Evolutionary conservation across 2,113 vertebrate genomes (phyloP), one percentile per base, ranked within the genome.

Genomic region (Pterophyllum scalare): DNA sequence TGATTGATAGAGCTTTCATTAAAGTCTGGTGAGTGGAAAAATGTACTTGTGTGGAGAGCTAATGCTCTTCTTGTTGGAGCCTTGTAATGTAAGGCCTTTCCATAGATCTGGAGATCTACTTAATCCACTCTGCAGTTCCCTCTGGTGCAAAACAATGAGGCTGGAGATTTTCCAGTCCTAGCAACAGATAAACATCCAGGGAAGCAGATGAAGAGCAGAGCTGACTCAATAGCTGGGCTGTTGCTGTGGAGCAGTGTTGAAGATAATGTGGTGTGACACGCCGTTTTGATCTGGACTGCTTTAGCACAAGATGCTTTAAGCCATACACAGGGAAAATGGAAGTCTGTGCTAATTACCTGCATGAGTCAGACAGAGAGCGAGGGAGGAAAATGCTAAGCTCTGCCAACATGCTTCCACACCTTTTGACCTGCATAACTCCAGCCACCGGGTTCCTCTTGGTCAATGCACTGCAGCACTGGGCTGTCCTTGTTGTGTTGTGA

Each of bases 131-230:
- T 76, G 52, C n/a, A n/a, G 76, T 80, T 92, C 83, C 77, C 80
- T 64, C 7, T 85, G 70, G 85, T 88, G 87, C 87, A 81, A 80
- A 90, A 87, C 86, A 91, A 81, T 83, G 82, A 84, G 59, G 11
- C 17, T 59, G 57, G 87, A 93, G 85, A 89, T 85, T 89, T 91
- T 82, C 75, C 88, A 77, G 82, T 89, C 82, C 81, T 91, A 76
- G 89, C 87, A 92, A 89, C 89, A 94, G 89, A 93, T 91, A 92
- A 92, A 94, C 92, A 94, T 92, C 72, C 78, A 80, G 75, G 61
- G 52, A 91, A 84, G 83, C 74, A 75, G 86, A 87, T 85, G 84
- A 77, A 90, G 77, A 83, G 81, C 90, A 61, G 87, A 77, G 76
- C 87, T 61, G 77, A 87, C 81, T 88, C 57, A 70, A 79, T 84